Conservation (phyloP, 2,888 invertebrate species). For the Chaetogeoica ovagalla region DNA sequence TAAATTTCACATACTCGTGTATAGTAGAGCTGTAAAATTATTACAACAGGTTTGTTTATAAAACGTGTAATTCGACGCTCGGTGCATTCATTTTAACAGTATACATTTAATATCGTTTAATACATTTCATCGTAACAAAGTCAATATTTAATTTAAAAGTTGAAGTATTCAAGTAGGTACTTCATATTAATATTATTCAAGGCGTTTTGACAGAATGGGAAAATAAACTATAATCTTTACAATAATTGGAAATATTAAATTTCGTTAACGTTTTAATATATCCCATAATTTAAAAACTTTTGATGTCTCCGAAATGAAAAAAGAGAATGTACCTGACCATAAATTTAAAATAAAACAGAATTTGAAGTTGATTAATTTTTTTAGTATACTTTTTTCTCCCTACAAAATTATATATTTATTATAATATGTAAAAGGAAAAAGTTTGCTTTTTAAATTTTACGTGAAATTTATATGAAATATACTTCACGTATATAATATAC, state of each 20-base stretch:
- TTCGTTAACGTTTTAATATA: not conserved
- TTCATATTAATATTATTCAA: not conserved
- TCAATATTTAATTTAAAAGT: constrained; percentile 27
- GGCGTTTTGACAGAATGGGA: not conserved
- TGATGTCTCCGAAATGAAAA: not conserved
- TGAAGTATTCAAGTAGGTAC: constrained; percentile 22
- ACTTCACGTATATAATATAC: not conserved
- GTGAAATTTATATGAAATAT: not conserved
- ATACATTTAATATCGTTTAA: not conserved
- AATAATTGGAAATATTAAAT: constrained; percentile 7
- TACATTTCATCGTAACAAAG: constrained; percentile 6
- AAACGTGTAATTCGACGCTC: not conserved
- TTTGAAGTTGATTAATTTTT: constrained; percentile 11
- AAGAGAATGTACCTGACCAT: not conserved
- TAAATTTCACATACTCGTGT: too few species aligned
- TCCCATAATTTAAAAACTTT: constrained; percentile 11
- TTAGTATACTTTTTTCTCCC: constrained; percentile 8
- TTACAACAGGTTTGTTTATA: not conserved
- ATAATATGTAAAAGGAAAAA: not conserved
- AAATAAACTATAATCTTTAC: constrained; percentile 4
- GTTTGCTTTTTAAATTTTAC: not conserved
- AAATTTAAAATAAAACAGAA: not conserved
- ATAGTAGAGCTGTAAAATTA: too few species aligned
- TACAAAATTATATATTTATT: not conserved
- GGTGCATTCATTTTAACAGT: not conserved